A percentile compares a stretch with the other conserved stretches of the same genome.
phyloP scores from a whole-genome alignment of 2,113 vertebrate genomes.

The Anarrhichthys ocellatus region DNA sequence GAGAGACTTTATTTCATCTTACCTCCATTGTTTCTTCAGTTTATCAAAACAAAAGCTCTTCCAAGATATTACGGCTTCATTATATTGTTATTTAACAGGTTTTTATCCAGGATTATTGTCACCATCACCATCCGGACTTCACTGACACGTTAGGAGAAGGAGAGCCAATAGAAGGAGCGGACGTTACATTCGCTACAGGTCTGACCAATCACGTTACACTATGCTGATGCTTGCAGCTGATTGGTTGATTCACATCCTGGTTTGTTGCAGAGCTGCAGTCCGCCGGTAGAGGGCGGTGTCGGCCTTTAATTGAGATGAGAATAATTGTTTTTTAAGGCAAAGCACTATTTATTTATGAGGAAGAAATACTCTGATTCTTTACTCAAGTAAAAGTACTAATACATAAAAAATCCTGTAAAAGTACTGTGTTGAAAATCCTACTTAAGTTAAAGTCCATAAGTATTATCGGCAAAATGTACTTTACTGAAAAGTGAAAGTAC shows the following conservation, averaged over 20 bases:
- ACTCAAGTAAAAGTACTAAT: not conserved
- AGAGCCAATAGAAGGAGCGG: conserved; percentile 54
- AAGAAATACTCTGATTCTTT: not conserved
- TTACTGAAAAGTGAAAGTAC: not conserved
- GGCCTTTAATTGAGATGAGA: not conserved
- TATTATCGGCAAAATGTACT: not conserved
- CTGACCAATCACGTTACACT: conserved; percentile 49
- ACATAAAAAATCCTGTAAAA: not conserved
- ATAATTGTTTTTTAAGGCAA: not conserved
- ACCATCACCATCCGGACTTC: conserved; percentile 15
- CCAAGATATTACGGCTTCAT: conserved; percentile 27
- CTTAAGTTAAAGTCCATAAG: not conserved
- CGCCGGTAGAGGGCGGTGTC: conserved; percentile 42
- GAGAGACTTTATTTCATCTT: not conserved
- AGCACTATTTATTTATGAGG: not conserved
- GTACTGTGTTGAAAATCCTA: not conserved
- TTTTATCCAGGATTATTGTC: not conserved
- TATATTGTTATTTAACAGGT: not conserved
- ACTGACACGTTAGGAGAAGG: conserved; percentile 75
- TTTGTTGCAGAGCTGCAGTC: not conserved
- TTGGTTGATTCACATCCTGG: conserved; percentile 33
- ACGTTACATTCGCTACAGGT: not conserved
- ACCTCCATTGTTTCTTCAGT: conserved; percentile 77
- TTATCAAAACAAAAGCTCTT: not conserved
- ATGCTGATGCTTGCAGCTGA: conserved; percentile 36